phyloP scores from a whole-genome alignment of 2,797 vertebrate species.

The Spinus olivaceus region DNA sequence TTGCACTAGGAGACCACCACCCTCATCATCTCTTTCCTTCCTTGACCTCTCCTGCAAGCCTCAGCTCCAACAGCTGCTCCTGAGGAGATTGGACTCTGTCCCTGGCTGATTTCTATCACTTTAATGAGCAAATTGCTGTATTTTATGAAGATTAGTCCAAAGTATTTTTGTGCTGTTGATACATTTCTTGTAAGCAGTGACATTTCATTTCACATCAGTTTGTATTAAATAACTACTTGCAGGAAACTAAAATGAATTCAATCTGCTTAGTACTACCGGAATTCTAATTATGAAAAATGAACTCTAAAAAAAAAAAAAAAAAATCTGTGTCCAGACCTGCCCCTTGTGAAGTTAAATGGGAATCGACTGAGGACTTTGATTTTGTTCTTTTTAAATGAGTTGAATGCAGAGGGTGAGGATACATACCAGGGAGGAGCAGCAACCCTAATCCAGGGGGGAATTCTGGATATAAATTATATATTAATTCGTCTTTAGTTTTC shows the following conservation, averaged over 20 bases:
- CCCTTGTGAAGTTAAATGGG: background rate
- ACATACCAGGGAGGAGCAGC: background rate
- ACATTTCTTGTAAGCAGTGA: background rate
- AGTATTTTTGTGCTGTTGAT: background rate
- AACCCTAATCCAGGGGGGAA: background rate
- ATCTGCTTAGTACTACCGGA: background rate
- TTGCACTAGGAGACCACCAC: background rate
- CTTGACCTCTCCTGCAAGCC: background rate
- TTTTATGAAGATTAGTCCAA: background rate
- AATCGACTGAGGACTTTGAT: background rate
- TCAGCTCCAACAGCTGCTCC: background rate
- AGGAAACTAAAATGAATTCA: slow-evolving; percentile 18
- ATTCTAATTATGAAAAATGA: slow-evolving; percentile 23
- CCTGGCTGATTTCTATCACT: background rate
- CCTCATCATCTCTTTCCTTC: background rate
- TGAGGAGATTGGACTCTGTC: background rate
- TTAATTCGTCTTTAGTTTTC: background rate
- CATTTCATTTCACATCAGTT: background rate
- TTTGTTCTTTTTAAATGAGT: background rate
- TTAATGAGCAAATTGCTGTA: background rate
- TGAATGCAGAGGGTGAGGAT: background rate
- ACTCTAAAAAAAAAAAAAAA: background rate
- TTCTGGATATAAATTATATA: background rate
- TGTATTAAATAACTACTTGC: background rate
- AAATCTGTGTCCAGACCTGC: background rate